A percentile compares a stretch with the other conserved stretches of the same genome.
Evolutionary conservation across 2,888 invertebrate species (phyloP).

Genomic region (Acleris cristana): DNA sequence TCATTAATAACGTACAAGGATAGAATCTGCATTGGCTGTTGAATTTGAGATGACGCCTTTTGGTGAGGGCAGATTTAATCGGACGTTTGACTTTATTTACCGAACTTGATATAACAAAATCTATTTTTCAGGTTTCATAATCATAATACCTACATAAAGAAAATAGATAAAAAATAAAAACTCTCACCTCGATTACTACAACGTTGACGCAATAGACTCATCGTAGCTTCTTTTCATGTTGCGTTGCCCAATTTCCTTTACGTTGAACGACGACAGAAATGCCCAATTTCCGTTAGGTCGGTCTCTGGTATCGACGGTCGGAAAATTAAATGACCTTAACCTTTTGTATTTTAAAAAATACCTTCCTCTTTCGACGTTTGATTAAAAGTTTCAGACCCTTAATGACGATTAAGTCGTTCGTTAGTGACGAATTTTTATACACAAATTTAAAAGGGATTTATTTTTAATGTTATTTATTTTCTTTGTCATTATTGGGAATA

Average conservation of each 20-base stretch:
- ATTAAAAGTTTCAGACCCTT: background rate
- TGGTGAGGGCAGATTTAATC: too few species aligned
- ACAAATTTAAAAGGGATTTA: too few species aligned
- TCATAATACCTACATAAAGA: background rate
- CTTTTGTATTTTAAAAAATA: constrained; percentile 1
- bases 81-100: too few species aligned
- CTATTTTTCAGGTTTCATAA: background rate
- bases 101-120: background rate
- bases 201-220: too few species aligned
- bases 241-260: background rate
- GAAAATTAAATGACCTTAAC: constrained; percentile 16
- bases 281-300: constrained; percentile 22
- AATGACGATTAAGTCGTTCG: background rate
- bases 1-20: too few species aligned
- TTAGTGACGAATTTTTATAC: too few species aligned
- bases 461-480: background rate
- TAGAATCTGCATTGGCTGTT: too few species aligned
- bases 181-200: background rate
- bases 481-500: too few species aligned
- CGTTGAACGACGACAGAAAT: constrained; percentile 16
- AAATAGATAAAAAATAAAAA: background rate
- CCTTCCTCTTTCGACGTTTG: background rate
- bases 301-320: background rate
- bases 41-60: too few species aligned
- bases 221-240: constrained; percentile 7